Conservation (phyloP, 2,113 vertebrate genomes). For the Etheostoma cragini region DNA sequence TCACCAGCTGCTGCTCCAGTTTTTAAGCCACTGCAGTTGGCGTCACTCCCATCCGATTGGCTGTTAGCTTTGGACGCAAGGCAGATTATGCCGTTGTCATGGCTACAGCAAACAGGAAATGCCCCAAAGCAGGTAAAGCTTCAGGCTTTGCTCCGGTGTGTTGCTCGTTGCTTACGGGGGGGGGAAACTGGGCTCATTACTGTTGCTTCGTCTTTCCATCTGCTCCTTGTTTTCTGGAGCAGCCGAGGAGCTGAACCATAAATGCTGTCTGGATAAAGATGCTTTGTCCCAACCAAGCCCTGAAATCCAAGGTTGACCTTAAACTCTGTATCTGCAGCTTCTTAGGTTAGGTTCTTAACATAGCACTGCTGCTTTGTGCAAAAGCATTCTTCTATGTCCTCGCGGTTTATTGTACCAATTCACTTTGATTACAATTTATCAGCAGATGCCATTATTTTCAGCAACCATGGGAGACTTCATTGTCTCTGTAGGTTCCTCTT, state of each 20-base stretch:
- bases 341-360: constrained; percentile 37
- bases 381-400: constrained; percentile 10
- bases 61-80: constrained; percentile 44
- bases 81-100: constrained; percentile 76
- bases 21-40: constrained; percentile 55
- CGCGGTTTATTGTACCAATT: constrained; percentile 1
- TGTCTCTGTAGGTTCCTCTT: constrained; percentile 56
- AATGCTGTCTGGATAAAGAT: constrained; percentile 61
- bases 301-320: constrained; percentile 43
- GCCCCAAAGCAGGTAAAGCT: constrained; percentile 76
- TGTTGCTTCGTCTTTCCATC: constrained; percentile 64
- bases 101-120: constrained; percentile 82
- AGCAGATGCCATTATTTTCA: constrained; percentile 63
- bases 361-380: constrained; percentile 30
- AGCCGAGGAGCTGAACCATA: constrained; percentile 44
- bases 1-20: constrained; percentile 74
- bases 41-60: constrained; percentile 53
- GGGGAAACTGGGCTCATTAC: constrained; percentile 59
- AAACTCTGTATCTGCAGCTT: constrained; percentile 46
- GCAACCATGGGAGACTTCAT: constrained; percentile 50
- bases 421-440: constrained; percentile 59
- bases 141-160: constrained; percentile 58
- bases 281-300: constrained; percentile 70
- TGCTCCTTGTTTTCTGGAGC: constrained; percentile 51
- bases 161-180: constrained; percentile 33